Base-by-base conservation (phyloP, 2,113 vertebrate genomes). In the Macquaria ambigua region DNA sequence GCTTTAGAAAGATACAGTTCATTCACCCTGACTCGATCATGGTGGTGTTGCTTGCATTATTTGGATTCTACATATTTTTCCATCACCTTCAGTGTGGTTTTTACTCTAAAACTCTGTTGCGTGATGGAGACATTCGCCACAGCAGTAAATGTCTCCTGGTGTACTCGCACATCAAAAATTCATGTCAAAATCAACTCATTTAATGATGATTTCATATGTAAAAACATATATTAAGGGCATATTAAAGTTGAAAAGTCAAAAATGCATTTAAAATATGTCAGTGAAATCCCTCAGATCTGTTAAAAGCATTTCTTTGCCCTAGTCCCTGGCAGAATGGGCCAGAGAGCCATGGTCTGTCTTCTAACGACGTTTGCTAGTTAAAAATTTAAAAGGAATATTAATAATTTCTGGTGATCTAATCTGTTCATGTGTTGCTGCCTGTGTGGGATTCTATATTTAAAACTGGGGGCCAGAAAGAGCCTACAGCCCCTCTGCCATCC, bases 371-470 rank as follows among this genome's bases (percentile, higher is more conserved):
- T 84, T 12, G 28, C 79, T 86, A 12, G n/a, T 95, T 91, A 95
- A 95, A 94, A 84, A 92, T 94, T 92, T 21, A 92, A 92, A 92
- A 28, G 52, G 55, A 31, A 68, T 83, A 93, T 96, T 80, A 95
- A 96, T 95, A 85, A 96, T 95, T 96, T 90, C 90, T 89, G 67
- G 15, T 62, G 81, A 89, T 92, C 79, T 88, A 87, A 92, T 92
- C 74, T 87, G 79, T 90, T 85, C 78, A 74, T 91, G 82, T 90
- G 79, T 85, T 73, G 81, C 73, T 77, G 77, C 77, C 89, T 91
- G 82, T 92, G 91, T 85, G 79, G 81, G 77, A 75, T 83, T 93
- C 95, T 95, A 95, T 93, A 94, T 95, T 95, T 95, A 95, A 94
- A 88, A 78, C 81, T 20, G 21, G 48, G 34, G 41, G 59, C 67